Percentiles rank a stretch among this genome's conserved stretches.
These are phyloP conservation scores for Sebastes elongatus DNA, from an alignment of 2,797 vertebrate genomes.

Conservation along the genomic window DNA sequence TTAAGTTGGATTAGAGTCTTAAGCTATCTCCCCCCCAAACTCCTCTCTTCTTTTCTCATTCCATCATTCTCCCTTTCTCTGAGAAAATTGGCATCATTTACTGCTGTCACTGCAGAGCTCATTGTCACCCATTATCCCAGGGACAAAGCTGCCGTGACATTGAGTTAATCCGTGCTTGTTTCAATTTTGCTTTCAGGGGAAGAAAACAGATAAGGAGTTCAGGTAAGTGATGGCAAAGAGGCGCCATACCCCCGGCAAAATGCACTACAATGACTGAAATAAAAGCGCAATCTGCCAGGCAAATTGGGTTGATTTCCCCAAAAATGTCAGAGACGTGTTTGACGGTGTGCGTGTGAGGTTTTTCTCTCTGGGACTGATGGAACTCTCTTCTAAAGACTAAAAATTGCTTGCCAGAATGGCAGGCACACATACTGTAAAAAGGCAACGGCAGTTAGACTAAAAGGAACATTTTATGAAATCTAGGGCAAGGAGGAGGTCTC, in stretches of 20 bases:
- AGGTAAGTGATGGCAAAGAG: constrained; percentile 59
- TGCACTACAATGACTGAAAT: constrained; percentile 35
- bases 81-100: constrained; percentile 67
- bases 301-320: constrained; percentile 55
- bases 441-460: not conserved
- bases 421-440: not conserved
- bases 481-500: not conserved
- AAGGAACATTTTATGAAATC: constrained; percentile 4
- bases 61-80: constrained; percentile 47
- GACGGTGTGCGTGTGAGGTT: not conserved
- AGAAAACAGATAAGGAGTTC: constrained; percentile 69
- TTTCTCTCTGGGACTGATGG: constrained; percentile 15
- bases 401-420: not conserved
- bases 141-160: constrained; percentile 77
- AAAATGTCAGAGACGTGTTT: constrained; percentile 39
- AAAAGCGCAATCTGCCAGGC: constrained; percentile 40
- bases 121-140: constrained; percentile 66
- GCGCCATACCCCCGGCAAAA: constrained; percentile 20
- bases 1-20: constrained; percentile 69
- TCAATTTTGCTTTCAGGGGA: constrained; percentile 62
- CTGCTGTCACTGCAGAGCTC: constrained; percentile 61
- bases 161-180: constrained; percentile 75
- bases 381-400: not conserved
- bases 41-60: constrained; percentile 24
- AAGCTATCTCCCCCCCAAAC: constrained; percentile 55